Conservation (phyloP, 2,888 invertebrate species). For the Stratiomys singularior region DNA sequence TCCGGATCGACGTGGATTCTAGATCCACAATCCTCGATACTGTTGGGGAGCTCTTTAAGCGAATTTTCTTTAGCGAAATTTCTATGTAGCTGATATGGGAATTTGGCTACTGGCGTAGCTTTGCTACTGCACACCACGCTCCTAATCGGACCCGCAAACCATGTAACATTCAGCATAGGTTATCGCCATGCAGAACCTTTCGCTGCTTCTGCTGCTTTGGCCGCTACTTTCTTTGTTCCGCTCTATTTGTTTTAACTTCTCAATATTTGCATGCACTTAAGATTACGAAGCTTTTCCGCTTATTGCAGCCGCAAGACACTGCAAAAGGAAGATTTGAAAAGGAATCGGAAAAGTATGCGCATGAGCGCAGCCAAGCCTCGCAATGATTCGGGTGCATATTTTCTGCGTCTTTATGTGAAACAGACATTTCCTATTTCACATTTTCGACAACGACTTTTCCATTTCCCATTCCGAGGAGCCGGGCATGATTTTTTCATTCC, state of each 20-base stretch:
- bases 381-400: constrained; percentile 12
- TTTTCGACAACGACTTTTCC: constrained; percentile 26
- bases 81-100: not conserved
- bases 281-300: not conserved
- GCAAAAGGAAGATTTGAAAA: constrained; percentile 10
- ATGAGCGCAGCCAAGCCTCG: not conserved
- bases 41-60: not conserved
- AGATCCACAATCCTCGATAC: not conserved
- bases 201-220: no score
- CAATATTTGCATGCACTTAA: not conserved
- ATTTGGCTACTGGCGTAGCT: not conserved
- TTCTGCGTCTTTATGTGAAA: constrained; percentile 37
- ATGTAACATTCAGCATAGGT: no score
- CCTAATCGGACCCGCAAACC: not conserved
- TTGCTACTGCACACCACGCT: not conserved
- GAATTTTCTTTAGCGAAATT: not conserved
- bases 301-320: not conserved
- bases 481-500: not conserved
- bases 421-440: constrained; percentile 40
- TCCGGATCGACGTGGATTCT: not conserved
- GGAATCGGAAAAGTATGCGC: constrained; percentile 5
- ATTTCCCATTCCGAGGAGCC: constrained; percentile 23
- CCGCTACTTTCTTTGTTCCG: not conserved
- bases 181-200: not conserved
- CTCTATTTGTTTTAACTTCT: not conserved